These are phyloP conservation scores for Gari tellinella DNA, from an alignment of 2,888 invertebrate genomes.

Conservation along the genomic window DNA sequence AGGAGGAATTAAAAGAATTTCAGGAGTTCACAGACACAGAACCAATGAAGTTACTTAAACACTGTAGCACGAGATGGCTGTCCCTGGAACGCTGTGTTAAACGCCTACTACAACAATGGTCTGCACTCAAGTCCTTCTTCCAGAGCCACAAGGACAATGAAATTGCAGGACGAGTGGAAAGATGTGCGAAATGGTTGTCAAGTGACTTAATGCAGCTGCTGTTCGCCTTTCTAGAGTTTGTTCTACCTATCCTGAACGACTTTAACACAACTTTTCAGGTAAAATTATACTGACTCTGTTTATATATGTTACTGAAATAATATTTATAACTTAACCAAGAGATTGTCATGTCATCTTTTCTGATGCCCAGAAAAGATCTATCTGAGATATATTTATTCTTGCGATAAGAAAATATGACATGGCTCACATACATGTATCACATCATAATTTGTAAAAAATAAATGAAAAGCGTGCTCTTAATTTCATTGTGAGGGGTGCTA, in stretches of 20 bases:
- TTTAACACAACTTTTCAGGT: constrained; percentile 56
- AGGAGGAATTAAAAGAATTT: constrained; percentile 25
- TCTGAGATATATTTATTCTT: too few species aligned
- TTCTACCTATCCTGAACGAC: constrained; percentile 36
- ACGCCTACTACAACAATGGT: constrained; percentile 50
- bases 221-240: constrained; percentile 34
- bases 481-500: too few species aligned
- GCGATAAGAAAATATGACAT: too few species aligned
- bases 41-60: constrained; percentile 27
- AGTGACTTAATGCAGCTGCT: constrained; percentile 18
- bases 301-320: too few species aligned
- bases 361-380: too few species aligned
- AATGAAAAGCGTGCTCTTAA: too few species aligned
- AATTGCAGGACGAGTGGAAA: constrained; percentile 12
- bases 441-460: too few species aligned
- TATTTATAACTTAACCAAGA: too few species aligned
- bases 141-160: constrained; percentile 30
- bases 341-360: too few species aligned
- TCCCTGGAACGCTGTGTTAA: constrained; percentile 40
- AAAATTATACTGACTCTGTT: too few species aligned
- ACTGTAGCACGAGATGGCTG: constrained; percentile 49
- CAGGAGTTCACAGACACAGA: constrained; percentile 22
- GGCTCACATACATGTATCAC: too few species aligned
- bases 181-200: constrained; percentile 7
- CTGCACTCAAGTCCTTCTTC: constrained; percentile 49